These are phyloP conservation scores for Alosa alosa DNA, from an alignment of 2,113 vertebrate species.

Conservation along the genomic window DNA sequence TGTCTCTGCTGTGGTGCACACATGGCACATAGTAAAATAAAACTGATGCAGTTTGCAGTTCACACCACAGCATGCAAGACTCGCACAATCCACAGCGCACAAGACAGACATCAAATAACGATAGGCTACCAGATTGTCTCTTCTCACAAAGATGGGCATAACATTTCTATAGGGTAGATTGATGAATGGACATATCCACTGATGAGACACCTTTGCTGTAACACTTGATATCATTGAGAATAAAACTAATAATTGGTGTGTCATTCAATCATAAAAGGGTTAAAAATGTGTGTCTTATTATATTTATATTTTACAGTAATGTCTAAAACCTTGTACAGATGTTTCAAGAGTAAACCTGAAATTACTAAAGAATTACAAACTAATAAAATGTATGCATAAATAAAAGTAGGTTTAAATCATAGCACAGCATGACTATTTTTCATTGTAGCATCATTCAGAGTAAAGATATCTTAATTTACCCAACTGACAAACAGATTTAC, in stretches of 20 bases:
- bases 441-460: too few relatives aligned
- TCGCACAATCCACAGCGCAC: too few relatives aligned
- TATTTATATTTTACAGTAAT: neutral
- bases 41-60: neutral
- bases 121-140: neutral
- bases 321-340: neutral
- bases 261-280: neutral
- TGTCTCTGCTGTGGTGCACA: neutral
- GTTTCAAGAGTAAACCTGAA: too few relatives aligned
- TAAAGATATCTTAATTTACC: too few relatives aligned
- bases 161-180: too few relatives aligned
- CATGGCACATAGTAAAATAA: neutral
- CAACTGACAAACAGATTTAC: too few relatives aligned
- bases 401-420: too few relatives aligned
- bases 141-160: neutral
- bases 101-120: neutral
- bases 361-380: too few relatives aligned
- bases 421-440: too few relatives aligned
- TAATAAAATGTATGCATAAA: too few relatives aligned
- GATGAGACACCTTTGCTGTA: neutral
- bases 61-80: neutral
- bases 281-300: neutral
- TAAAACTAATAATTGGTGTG: neutral
- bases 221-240: neutral
- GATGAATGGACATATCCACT: neutral